A percentile compares a stretch with the other conserved stretches of the same genome.
These are phyloP conservation scores for Tanytarsus gracilentus DNA, from an alignment of 2,888 invertebrate genomes.

Conservation along the genomic window DNA sequence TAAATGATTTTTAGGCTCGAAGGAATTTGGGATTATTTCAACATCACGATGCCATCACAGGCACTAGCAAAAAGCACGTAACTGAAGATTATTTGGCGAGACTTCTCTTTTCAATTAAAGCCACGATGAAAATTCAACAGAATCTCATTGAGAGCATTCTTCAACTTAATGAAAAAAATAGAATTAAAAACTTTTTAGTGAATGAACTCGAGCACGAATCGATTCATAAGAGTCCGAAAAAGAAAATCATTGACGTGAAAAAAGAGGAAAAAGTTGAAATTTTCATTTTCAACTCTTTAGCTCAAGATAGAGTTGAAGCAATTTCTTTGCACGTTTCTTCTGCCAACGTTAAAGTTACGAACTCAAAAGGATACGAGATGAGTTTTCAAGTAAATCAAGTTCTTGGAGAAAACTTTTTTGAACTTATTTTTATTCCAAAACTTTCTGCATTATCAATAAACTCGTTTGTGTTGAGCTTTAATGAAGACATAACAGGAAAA, in stretches of 20 bases:
- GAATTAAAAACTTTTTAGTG: conserved; percentile 45
- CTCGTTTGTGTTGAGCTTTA: conserved; percentile 54
- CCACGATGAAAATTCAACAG: conserved; percentile 68
- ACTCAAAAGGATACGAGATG: conserved; percentile 53
- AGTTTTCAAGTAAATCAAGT: conserved; percentile 78
- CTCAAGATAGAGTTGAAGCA: conserved; percentile 67
- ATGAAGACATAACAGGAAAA: no score
- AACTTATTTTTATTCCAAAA: conserved; percentile 65
- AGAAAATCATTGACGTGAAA: conserved; percentile 56
- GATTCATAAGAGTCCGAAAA: conserved; percentile 66
- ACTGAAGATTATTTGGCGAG: conserved; percentile 90
- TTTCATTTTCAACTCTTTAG: conserved; percentile 75
- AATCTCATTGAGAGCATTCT: conserved; percentile 55
- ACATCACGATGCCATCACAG: conserved; percentile 97
- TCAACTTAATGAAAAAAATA: conserved; percentile 36
- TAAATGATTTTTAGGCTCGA: no score
- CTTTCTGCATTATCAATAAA: conserved; percentile 67
- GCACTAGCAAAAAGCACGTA: conserved; percentile 83
- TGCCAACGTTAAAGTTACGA: conserved; percentile 62
- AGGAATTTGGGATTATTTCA: conserved; percentile 86
- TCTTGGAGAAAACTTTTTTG: conserved; percentile 55
- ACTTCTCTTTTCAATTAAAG: conserved; percentile 71
- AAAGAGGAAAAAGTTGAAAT: conserved; percentile 51
- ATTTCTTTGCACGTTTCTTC: conserved; percentile 61
- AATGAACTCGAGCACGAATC: conserved; percentile 68